Conservation (phyloP, 2,888 invertebrate genomes). For the Marasmarcha lunaedactyla region DNA sequence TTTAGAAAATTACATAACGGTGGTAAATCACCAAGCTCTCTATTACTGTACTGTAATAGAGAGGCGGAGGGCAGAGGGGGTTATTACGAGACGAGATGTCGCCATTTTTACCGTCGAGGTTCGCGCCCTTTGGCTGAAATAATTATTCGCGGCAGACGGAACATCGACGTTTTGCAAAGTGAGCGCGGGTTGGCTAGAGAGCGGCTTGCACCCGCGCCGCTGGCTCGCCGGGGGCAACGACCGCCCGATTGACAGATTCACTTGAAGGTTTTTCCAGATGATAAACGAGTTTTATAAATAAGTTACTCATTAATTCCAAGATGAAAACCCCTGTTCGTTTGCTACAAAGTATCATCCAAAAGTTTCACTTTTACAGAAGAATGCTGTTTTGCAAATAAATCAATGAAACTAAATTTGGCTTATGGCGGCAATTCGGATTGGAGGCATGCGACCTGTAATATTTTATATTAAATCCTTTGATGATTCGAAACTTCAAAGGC, state of each 20-base stretch:
- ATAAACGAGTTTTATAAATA: neutral
- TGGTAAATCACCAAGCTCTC: neutral
- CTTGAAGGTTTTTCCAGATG: neutral
- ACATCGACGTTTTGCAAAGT: constrained; percentile 44
- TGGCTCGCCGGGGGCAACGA: constrained; percentile 18
- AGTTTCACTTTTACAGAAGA: too few relatives aligned
- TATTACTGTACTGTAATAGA: constrained; percentile 2
- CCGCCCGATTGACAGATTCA: neutral
- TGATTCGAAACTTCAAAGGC: too few relatives aligned
- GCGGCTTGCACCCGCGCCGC: neutral
- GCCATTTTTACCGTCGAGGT: constrained; percentile 25
- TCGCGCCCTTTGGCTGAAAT: constrained; percentile 34
- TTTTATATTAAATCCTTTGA: too few relatives aligned
- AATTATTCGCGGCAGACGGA: constrained; percentile 45
- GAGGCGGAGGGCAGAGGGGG: constrained; percentile 18
- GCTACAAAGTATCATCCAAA: too few relatives aligned
- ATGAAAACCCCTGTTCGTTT: too few relatives aligned
- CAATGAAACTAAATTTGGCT: too few relatives aligned
- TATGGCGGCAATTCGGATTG: too few relatives aligned
- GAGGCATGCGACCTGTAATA: constrained; percentile 37
- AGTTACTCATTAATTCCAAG: too few relatives aligned
- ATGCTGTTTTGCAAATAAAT: too few relatives aligned
- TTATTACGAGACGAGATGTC: constrained; percentile 47
- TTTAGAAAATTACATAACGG: neutral
- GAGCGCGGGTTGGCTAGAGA: neutral